Conservation (phyloP, 2,797 vertebrate species). For the Gymnodraco acuticeps region DNA sequence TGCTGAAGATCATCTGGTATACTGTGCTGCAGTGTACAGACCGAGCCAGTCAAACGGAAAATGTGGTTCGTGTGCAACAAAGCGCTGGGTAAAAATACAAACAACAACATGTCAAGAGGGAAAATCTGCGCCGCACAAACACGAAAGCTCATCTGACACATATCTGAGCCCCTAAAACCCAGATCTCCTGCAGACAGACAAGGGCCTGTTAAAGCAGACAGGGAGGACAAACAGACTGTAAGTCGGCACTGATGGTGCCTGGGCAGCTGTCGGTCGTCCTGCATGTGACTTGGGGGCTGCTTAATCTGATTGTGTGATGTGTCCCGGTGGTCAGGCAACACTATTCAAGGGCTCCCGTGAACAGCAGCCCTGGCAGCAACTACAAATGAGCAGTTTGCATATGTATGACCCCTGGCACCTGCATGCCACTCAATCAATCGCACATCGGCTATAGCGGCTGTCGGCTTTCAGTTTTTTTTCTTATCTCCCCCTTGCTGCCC, state of each 20-base stretch:
- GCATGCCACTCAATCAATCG: conserved; percentile 83
- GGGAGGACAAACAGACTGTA: conserved; percentile 65
- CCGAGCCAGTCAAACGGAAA: conserved; percentile 62
- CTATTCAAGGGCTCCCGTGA: conserved; percentile 71
- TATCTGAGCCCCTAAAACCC: conserved; percentile 64
- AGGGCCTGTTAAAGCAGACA: conserved; percentile 52
- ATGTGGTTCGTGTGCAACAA: conserved; percentile 69
- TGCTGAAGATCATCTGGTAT: conserved; percentile 35
- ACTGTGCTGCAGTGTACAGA: conserved; percentile 35
- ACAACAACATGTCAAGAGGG: conserved; percentile 66
- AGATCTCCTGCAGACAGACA: conserved; percentile 65
- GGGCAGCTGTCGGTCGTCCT: conserved; percentile 72
- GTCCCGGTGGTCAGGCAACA: conserved; percentile 66
- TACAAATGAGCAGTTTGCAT: conserved; percentile 85
- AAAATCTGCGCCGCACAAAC: conserved; percentile 56
- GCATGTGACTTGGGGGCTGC: conserved; percentile 76
- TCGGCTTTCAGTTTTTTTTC: conserved; percentile 26
- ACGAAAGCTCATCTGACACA: conserved; percentile 65
- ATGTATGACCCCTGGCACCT: conserved; percentile 78
- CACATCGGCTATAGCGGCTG: conserved; percentile 53
- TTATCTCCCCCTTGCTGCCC: conserved; percentile 19
- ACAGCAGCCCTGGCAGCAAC: conserved; percentile 71
- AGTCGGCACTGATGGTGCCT: conserved; percentile 58
- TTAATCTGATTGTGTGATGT: conserved; percentile 83
- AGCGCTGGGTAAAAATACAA: conserved; percentile 31